A percentile compares a stretch with the other conserved stretches of the same genome.
phyloP scores from a whole-genome alignment of 53 echinoderm and acorn worm species.

The Echinarachnius parma region DNA sequence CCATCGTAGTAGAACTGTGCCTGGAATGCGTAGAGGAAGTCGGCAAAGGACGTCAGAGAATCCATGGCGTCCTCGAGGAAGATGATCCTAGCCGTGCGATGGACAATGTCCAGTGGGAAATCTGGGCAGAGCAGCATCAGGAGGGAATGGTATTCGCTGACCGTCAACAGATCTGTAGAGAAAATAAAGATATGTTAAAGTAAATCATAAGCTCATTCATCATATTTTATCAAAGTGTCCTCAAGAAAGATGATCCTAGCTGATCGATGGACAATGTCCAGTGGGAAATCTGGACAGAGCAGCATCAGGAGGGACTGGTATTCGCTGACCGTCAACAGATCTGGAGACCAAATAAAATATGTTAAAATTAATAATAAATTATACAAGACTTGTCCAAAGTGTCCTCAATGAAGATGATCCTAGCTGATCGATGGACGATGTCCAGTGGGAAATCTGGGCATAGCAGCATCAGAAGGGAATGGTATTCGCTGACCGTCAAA shows the following conservation, averaged over 20 bases:
- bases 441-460: slow-evolving; percentile 89
- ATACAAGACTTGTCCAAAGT: too few relatives aligned
- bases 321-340: slow-evolving; percentile 80
- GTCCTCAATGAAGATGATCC: slow-evolving; percentile 96
- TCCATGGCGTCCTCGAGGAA: slow-evolving; percentile 98
- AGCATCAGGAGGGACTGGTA: slow-evolving; percentile 90
- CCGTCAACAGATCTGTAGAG: slow-evolving; percentile 70
- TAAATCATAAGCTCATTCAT: too few relatives aligned
- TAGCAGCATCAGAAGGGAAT: slow-evolving; percentile 80
- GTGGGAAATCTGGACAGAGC: slow-evolving; percentile 84
- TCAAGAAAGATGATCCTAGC: slow-evolving; percentile 96
- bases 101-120: slow-evolving; percentile 80
- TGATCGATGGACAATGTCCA: slow-evolving; percentile 81
- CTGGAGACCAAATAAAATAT: too few relatives aligned
- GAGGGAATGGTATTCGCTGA: slow-evolving; percentile 89
- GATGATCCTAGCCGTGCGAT: slow-evolving; percentile 91
- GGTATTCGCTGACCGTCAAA: slow-evolving; percentile 85
- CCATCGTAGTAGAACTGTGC: slow-evolving; percentile 92
- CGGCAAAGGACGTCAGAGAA: slow-evolving; percentile 94
- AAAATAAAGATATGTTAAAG: too few relatives aligned
- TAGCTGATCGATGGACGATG: slow-evolving; percentile 79
- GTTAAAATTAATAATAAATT: too few relatives aligned
- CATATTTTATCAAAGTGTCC: slow-evolving; percentile 91
- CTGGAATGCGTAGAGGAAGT: slow-evolving; percentile 96
- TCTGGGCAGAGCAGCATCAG: slow-evolving; percentile 84